A percentile compares a stretch with the other conserved stretches of the same genome.
phyloP scores from a whole-genome alignment of 2,888 invertebrate genomes.

The Parascotia fuliginaria region DNA sequence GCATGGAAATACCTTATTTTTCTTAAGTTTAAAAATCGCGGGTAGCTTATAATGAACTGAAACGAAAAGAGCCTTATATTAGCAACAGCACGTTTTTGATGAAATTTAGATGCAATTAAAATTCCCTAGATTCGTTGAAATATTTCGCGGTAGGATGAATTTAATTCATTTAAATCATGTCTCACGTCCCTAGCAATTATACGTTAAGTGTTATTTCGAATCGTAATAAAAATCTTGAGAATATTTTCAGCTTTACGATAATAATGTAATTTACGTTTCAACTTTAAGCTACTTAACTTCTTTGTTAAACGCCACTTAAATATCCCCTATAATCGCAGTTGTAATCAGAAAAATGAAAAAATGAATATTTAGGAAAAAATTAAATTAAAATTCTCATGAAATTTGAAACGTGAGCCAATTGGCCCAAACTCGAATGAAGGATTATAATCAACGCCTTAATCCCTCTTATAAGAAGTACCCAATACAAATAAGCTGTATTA shows the following conservation, averaged over 20 bases:
- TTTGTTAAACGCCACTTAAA: not conserved
- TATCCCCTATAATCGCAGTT: not conserved
- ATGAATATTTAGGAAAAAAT: too few relatives aligned
- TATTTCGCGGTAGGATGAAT: slow-evolving; percentile 2
- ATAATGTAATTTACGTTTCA: not conserved
- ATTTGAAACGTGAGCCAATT: not conserved
- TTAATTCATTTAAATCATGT: slow-evolving; percentile 12
- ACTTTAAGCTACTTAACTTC: not conserved
- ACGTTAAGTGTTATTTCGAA: slow-evolving; percentile 12
- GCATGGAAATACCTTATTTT: too few relatives aligned
- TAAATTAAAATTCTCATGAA: not conserved
- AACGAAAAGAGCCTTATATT: too few relatives aligned
- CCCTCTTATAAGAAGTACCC: not conserved
- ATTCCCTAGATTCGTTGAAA: slow-evolving; percentile 4
- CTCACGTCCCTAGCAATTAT: slow-evolving; percentile 12
- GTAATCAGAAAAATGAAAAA: not conserved
- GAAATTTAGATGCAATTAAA: slow-evolving; percentile 32
- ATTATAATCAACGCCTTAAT: not conserved
- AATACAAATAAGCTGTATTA: not conserved
- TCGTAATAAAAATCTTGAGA: not conserved
- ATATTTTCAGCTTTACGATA: not conserved
- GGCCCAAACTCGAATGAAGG: not conserved
- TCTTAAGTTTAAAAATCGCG: too few relatives aligned
- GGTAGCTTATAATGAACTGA: too few relatives aligned
- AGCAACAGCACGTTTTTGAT: not conserved